Evolutionary conservation across 2,113 vertebrate species (phyloP), one percentile per base, ranked within the genome.

Genomic region (Panthera tigris): DNA sequence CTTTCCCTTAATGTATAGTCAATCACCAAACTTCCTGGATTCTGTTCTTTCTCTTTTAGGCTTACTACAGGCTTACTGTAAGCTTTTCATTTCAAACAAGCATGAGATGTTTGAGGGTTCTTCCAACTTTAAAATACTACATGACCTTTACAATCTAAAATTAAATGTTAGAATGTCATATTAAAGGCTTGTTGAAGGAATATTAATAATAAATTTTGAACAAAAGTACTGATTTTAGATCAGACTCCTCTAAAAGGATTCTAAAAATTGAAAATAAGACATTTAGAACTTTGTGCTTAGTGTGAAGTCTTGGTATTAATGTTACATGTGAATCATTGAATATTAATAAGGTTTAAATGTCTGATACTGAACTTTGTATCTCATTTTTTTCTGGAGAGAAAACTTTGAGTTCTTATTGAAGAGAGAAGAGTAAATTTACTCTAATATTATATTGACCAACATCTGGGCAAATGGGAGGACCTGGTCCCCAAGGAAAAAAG

Each of bases 251-350:
- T 89, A 71, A 90, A 91, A 95, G 10, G 9, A 83, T 52, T 9
- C 39, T 76, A 61, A 95, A 96, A 73, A 23, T 91, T 96, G 27
- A 89, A 31, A 76, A 57, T 81, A 87, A 80, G 69, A 80, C 15
- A 86, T 92, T 85, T 96, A 93, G 31, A 86, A 86, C 74, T 95
- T 96, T n/a, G 18, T 90, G 50, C 29, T 83, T 86, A 73, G 14
- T 94, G 80, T 95, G n/a, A 80, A 69, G 6, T 79, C 33, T 83
- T 94, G 79, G 36, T 86, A 66, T 92, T 84, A 95, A 85, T 52
- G 87, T 89, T 94, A 89, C 9, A 74, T 65, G 66, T 57, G 41
- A 82, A 86, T 86, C 5, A 76, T 39, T 95, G 79, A 65, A 18
- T 94, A 65, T 68, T 89, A 66, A 29, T 88, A 45, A 39, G 21